A percentile compares a stretch with the other conserved stretches of the same genome.
Conservation (phyloP, 2,888 invertebrate genomes). For the Rutpela maculata region DNA sequence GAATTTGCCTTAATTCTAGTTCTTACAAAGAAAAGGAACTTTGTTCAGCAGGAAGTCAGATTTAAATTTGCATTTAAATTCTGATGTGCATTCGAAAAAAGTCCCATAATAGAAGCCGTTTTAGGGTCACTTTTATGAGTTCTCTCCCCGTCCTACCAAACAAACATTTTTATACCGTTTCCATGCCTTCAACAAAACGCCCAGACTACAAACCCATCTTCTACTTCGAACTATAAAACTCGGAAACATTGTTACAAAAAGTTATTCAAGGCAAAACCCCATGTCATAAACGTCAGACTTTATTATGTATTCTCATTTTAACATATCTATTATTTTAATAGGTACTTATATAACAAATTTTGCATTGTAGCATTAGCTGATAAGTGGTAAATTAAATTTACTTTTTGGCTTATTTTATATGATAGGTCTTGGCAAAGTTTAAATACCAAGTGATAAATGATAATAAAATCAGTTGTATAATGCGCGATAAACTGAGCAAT, state of each 20-base stretch:
- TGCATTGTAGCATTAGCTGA: neutral
- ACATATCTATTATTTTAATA: conserved; percentile 20
- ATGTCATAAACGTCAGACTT: conserved; percentile 9
- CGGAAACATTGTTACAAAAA: conserved; percentile 6
- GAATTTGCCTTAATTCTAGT: too few species aligned
- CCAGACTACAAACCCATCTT: neutral
- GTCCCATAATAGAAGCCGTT: neutral
- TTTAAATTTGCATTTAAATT: neutral
- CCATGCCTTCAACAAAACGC: neutral
- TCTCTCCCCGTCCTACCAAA: neutral
- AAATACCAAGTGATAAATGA: neutral
- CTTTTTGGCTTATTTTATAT: conserved; percentile 21
- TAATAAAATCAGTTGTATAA: neutral
- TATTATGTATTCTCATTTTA: conserved; percentile 9
- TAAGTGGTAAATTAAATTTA: conserved; percentile 3
- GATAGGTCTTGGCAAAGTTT: neutral
- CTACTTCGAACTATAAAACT: neutral
- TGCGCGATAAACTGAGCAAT: neutral
- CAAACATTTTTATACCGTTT: neutral
- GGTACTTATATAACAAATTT: conserved; percentile 16
- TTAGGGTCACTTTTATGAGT: neutral
- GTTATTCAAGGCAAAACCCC: neutral
- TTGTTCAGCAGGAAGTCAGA: too few species aligned
- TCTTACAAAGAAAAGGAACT: too few species aligned
- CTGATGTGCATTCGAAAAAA: neutral